These are phyloP conservation scores for Bradynema listronoti DNA, from an alignment of 1,140 invertebrate genomes.

Conservation along the genomic window DNA sequence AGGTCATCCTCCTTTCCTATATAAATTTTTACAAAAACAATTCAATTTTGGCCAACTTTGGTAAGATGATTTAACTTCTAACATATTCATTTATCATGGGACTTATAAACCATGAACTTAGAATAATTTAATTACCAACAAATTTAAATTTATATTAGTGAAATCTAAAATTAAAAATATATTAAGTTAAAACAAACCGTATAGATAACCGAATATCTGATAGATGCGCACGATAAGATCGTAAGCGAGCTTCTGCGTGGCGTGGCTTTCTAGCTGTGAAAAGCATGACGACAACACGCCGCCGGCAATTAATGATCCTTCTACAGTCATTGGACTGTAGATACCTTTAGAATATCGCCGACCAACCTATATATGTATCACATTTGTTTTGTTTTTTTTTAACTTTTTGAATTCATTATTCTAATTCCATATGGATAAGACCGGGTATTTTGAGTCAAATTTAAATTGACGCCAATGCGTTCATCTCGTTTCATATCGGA, in stretches of 20 bases:
- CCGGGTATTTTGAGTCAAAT: slow-evolving; percentile 9
- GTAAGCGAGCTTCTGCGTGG: slow-evolving; percentile 59
- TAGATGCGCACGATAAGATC: slow-evolving; percentile 37
- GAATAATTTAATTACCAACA: no score
- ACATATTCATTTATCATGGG: no score
- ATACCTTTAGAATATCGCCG: slow-evolving; percentile 65
- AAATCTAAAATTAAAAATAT: background rate
- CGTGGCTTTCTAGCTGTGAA: slow-evolving; percentile 76
- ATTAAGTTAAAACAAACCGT: slow-evolving; percentile 14
- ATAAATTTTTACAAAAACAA: no score
- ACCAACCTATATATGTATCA: slow-evolving; percentile 37
- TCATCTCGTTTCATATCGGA: no score
- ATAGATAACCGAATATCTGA: slow-evolving; percentile 36
- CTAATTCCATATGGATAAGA: no score
- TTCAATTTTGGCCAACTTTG: no score
- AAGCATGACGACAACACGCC: slow-evolving; percentile 87
- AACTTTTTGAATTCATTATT: no score
- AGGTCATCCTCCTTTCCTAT: no score
- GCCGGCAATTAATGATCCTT: slow-evolving; percentile 81
- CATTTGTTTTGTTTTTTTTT: no score
- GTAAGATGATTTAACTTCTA: no score
- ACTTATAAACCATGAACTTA: no score
- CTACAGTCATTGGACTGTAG: slow-evolving; percentile 74
- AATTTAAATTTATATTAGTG: background rate
- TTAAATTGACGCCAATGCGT: no score